These are phyloP conservation scores for Pseudopipra pipra DNA, from an alignment of 2,113 vertebrate genomes.

Conservation along the genomic window DNA sequence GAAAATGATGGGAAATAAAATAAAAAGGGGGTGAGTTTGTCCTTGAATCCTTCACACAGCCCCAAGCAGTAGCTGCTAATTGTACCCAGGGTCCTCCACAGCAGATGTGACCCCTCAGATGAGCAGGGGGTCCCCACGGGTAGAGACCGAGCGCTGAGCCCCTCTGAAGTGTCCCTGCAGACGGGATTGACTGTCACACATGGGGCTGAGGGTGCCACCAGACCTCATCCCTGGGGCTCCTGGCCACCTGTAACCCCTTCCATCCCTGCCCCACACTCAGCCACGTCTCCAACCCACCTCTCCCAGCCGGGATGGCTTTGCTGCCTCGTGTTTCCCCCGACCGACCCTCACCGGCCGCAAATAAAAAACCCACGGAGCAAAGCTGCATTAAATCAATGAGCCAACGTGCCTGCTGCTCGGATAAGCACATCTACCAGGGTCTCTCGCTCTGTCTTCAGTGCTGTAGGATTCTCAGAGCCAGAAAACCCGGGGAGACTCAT, in stretches of 20 bases:
- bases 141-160: not conserved
- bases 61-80: not conserved
- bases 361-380: not conserved
- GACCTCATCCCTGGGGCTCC: not conserved
- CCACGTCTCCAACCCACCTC: not conserved
- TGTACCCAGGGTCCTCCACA: rapidly evolving
- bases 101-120: not conserved
- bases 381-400: slow-evolving; percentile 21
- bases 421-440: not conserved
- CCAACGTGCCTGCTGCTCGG: not conserved
- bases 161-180: not conserved
- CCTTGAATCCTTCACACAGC: rapidly evolving
- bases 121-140: rapidly evolving
- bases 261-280: rapidly evolving
- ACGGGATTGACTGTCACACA: rapidly evolving
- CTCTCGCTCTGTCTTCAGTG: not conserved
- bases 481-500: not conserved
- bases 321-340: not conserved
- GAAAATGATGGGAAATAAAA: not conserved
- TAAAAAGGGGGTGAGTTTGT: rapidly evolving
- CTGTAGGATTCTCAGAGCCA: slow-evolving; percentile 8
- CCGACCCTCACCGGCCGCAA: not conserved
- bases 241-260: rapidly evolving
- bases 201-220: not conserved
- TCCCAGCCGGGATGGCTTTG: not conserved